Conservation (phyloP, 2,888 invertebrate genomes). For the Meteorus colon region DNA sequence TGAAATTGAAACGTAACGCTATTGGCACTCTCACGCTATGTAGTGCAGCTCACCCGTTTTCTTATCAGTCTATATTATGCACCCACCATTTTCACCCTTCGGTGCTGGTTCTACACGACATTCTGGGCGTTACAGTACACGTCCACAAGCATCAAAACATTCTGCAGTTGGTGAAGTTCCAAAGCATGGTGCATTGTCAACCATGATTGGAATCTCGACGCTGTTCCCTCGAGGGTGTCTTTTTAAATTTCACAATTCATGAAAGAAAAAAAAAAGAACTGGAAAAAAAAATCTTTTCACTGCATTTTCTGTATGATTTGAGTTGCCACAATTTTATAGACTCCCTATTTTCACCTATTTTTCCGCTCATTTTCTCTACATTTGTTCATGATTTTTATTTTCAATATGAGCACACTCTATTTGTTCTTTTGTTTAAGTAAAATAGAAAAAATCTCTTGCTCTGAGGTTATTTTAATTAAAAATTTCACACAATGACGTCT, state of each 20-base stretch:
- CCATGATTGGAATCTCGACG: slow-evolving; percentile 60
- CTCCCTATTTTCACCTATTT: slow-evolving; percentile 13
- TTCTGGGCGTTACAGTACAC: background rate
- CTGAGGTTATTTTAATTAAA: slow-evolving; percentile 3
- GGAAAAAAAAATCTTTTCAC: slow-evolving; percentile 32
- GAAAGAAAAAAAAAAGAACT: slow-evolving; percentile 15
- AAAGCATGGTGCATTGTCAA: slow-evolving; percentile 54
- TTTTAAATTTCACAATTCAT: slow-evolving; percentile 41
- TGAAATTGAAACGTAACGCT: slow-evolving; percentile 65
- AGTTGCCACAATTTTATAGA: slow-evolving; percentile 4
- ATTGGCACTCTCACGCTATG: slow-evolving; percentile 49
- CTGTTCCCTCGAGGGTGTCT: slow-evolving; percentile 48
- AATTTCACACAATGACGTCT: slow-evolving; percentile 60
- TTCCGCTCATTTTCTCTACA: slow-evolving; percentile 35
- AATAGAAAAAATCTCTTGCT: background rate
- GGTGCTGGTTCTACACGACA: background rate
- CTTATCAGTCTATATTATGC: slow-evolving; percentile 23
- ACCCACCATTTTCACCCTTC: slow-evolving; percentile 27
- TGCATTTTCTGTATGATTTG: slow-evolving; percentile 25
- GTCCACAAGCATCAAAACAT: background rate
- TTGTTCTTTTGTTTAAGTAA: too few species aligned
- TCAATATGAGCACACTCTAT: background rate
- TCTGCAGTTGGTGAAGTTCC: slow-evolving; percentile 29
- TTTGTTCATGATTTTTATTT: slow-evolving; percentile 27
- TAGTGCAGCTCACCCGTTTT: background rate